Conservation (phyloP, 2,113 vertebrate species). For the Sphyrna mokarran region DNA sequence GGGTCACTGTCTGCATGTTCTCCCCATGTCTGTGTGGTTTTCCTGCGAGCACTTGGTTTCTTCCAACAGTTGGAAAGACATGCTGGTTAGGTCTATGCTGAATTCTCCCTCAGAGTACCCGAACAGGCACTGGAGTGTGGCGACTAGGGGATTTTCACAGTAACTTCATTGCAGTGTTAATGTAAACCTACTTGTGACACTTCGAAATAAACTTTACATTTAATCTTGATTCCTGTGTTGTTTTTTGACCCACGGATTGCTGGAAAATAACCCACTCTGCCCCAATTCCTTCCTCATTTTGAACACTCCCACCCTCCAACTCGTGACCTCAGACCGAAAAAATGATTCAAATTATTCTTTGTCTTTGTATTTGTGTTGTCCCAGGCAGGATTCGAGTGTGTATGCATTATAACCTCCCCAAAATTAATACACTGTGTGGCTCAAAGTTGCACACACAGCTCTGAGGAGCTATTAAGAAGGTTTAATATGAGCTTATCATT, state of each 20-base stretch:
- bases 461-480: not conserved
- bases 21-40: too few relatives aligned
- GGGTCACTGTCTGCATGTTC: too few relatives aligned
- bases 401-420: not conserved
- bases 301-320: not conserved
- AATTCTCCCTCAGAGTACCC: too few relatives aligned
- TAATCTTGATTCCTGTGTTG: too few relatives aligned
- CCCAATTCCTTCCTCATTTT: not conserved
- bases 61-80: too few relatives aligned
- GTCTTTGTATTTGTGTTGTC: not conserved
- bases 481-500: not conserved
- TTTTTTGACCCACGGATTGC: not conserved
- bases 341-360: not conserved
- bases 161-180: too few relatives aligned
- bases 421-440: not conserved
- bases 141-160: too few relatives aligned
- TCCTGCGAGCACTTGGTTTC: too few relatives aligned
- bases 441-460: not conserved
- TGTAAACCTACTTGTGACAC: too few relatives aligned
- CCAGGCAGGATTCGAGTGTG: not conserved
- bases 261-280: not conserved
- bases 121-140: too few relatives aligned
- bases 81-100: too few relatives aligned
- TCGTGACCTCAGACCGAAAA: not conserved
- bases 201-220: too few relatives aligned